phyloP scores from a whole-genome alignment of 2,113 vertebrate species.

The Desmodus rotundus region DNA sequence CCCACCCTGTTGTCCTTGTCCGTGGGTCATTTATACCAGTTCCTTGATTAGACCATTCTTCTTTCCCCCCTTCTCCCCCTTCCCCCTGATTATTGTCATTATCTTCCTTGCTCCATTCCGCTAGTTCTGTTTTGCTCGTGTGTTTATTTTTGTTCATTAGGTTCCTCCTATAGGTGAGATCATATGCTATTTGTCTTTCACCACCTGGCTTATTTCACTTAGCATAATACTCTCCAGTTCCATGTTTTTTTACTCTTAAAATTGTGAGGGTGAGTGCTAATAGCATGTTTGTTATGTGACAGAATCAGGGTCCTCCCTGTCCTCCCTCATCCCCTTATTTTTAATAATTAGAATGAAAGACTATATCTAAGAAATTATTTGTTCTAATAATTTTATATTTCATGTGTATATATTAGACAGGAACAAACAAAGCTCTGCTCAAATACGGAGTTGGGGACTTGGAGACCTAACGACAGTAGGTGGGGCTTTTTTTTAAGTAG shows the following conservation, averaged over 20 bases:
- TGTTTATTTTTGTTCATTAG: no score
- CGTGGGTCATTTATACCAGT: no score
- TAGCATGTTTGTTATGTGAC: not conserved
- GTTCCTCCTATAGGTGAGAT: no score
- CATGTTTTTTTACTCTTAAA: not conserved
- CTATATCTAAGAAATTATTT: slow-evolving; percentile 6
- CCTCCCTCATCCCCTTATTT: not conserved
- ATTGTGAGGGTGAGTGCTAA: not conserved
- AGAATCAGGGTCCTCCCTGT: not conserved
- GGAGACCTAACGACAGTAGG: not conserved
- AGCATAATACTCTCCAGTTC: no score
- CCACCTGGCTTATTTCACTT: no score
- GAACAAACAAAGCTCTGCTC: not conserved
- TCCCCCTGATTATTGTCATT: no score
- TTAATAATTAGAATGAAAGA: not conserved
- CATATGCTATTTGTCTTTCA: no score
- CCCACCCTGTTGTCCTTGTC: no score
- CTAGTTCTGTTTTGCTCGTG: no score
- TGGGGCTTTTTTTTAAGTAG: not conserved
- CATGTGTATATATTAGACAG: not conserved
- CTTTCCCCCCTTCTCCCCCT: no score
- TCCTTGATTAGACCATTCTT: no score
- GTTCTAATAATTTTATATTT: slow-evolving; percentile 26
- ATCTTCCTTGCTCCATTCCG: no score
- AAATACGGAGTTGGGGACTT: not conserved